Conservation (phyloP, 2,113 vertebrate genomes). For the Donacobius atricapilla region DNA sequence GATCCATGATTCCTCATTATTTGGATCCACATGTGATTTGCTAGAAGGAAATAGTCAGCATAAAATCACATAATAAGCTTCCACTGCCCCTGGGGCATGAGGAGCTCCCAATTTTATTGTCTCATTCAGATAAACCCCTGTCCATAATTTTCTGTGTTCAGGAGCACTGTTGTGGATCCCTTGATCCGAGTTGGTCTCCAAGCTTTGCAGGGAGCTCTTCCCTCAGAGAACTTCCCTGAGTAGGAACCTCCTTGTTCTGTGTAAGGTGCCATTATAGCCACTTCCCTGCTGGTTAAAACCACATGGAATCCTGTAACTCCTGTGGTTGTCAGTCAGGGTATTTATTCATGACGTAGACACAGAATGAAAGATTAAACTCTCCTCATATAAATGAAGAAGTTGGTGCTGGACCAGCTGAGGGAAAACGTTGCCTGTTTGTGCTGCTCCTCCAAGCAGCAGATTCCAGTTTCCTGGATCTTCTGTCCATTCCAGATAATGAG, state of each 20-base stretch:
- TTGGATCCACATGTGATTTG: rapidly evolving
- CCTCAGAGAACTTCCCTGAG: background rate
- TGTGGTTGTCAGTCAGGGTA: rapidly evolving
- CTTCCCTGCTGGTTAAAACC: background rate
- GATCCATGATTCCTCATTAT: background rate
- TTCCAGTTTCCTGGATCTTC: background rate
- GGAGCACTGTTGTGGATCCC: background rate
- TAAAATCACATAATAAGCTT: background rate
- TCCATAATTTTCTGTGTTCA: background rate
- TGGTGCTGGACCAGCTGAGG: rapidly evolving
- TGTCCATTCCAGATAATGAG: background rate
- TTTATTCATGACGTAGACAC: background rate
- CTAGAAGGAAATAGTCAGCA: rapidly evolving
- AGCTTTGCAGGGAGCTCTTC: background rate
- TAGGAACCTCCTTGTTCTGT: background rate
- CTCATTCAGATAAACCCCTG: background rate
- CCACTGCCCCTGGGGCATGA: rapidly evolving
- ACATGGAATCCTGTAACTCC: rapidly evolving
- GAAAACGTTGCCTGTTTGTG: background rate
- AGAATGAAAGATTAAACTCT: background rate
- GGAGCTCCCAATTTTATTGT: rapidly evolving
- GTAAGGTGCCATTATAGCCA: rapidly evolving
- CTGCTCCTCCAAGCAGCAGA: background rate
- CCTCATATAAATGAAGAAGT: background rate
- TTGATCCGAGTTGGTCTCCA: rapidly evolving